Base-by-base conservation (phyloP, 2,888 invertebrate species). In the Branchipolynoe longqiensis region DNA sequence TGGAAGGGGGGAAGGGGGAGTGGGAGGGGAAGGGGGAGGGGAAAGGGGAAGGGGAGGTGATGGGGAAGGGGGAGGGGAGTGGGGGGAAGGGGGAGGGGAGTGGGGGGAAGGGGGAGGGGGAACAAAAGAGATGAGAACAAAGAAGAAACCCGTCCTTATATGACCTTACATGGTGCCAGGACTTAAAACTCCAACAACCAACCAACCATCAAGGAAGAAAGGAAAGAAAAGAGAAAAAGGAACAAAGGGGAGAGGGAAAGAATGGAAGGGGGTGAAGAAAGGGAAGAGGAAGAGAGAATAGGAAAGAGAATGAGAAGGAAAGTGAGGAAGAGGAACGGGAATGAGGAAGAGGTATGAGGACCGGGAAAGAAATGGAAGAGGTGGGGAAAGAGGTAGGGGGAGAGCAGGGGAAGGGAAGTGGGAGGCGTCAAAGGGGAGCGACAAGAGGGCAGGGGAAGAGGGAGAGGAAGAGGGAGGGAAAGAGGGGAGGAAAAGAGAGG, bases 251-350 rank as follows among this genome's bases (percentile, higher is more conserved):
- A n/a, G 31, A 31, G 14, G 62, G 6, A 48, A 31, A n/a, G 31
- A 62, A 62, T 6, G 18, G 31, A 62, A 14, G 31, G 14, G 3
- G 25, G 14, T 18, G 25, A 25, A 4, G n/a, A 25, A 3, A 25
- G 56, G 56, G 2, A n/a, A 25, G 22, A 25, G 56, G 56, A 56
- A 12, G 12, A 25, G 56, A 56, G 25, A 56, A 31, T 33, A 31
- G 58, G 59, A 56, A 31, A 82, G 82, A 82, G 82, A 82, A 38
- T 12, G 82, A 82, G 82, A 82, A 56, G 58, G 82, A 82, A n/a
- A n/a, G n/a, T n/a, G 31, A 22, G 31, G 33, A 31, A 8, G 8
- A 40, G n/a, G 83, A 38, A 38, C 4, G 36, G 18, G 31, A 69
- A 25, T 18, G n/a, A n/a, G 62, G 64, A 25, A 14, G 22, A 28